Evolutionary conservation across 2,797 vertebrate species (phyloP), one percentile per base, ranked within the genome.

Genomic region (Selene dorsalis): DNA sequence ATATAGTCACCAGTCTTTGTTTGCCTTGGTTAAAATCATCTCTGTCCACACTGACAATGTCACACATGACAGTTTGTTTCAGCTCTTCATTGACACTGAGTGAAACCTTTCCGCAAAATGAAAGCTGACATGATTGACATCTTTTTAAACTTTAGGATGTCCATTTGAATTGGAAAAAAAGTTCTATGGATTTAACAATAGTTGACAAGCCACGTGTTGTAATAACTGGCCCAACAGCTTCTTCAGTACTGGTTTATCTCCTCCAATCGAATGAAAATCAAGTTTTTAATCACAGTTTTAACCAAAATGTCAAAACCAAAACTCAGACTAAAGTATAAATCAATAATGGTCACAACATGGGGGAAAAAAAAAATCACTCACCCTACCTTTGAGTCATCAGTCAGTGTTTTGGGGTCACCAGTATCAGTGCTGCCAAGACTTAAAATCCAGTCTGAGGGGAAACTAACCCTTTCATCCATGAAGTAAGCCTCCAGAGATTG

Each of bases 71-170:
- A 30, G 28, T 57, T 57, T 57, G 16, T 32, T 57, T 57, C 53
- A 73, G 26, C 11, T 45, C 20, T 32, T 35, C 50, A 56, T 1
- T 43, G 55, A 56, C 55, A 30, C 28, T 3, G 17, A 56, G 18
- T n/a, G 69, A 72, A 73, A 73, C 28, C 14, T 73, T 30, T 26
- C n/a, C 6, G 26, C 28, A 24, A 45, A 63, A 35, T 45, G 24
- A 28, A 63, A 52, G n/a, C 38, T 73, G 70, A 56, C 60, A 73
- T 50, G 39, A 56, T 18, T 56, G 60, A 64, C 32, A 35, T 24
- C 39, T 73, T 47, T 64, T 28, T 45, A 28, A 62, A 62, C 14
- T 32, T 43, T 11, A 22, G 12, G 50, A 56, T 56, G 59, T 73
- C 48, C 2, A 45, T 26, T 64, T 63, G 26, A 47, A 20, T 43